Percentiles rank a stretch among this genome's conserved stretches.
These are phyloP conservation scores for Pseudomyrmex flavicornis DNA, from an alignment of 1,140 invertebrate species.

Conservation along the genomic window DNA sequence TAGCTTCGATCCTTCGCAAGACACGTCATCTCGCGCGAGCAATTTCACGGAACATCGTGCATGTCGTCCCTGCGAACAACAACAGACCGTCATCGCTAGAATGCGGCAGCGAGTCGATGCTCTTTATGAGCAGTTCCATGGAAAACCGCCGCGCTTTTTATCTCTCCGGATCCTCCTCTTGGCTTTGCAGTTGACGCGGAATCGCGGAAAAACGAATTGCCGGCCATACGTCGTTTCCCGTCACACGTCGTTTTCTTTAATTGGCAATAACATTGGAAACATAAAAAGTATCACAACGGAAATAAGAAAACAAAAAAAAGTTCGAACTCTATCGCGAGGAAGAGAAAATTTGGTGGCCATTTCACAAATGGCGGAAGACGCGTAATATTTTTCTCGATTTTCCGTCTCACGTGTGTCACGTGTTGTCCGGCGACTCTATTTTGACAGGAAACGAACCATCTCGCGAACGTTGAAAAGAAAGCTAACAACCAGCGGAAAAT, in stretches of 20 bases:
- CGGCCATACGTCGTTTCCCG: not conserved
- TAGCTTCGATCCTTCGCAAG: not conserved
- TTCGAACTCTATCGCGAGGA: not conserved
- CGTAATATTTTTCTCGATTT: conserved; percentile 6
- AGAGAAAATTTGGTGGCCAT: not conserved
- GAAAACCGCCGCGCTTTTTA: conserved; percentile 37
- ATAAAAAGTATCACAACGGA: not conserved
- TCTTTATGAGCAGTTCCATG: conserved; percentile 47
- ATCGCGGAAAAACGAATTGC: not conserved
- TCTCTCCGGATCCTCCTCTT: not conserved
- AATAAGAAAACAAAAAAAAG: not conserved
- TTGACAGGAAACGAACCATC: not conserved
- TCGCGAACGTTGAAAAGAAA: not conserved
- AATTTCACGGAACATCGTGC: conserved; percentile 42
- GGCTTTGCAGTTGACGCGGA: conserved; percentile 7
- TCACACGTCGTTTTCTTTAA: conserved; percentile 50
- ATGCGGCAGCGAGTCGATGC: not conserved
- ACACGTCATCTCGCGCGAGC: conserved; percentile 16
- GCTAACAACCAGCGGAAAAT: not conserved
- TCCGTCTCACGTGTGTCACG: not conserved
- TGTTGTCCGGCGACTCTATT: not conserved
- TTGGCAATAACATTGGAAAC: conserved; percentile 43
- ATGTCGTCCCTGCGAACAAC: conserved; percentile 9
- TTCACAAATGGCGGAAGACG: not conserved
- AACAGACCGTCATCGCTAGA: conserved; percentile 9